Evolutionary conservation across 1,140 invertebrate species (phyloP).

Genomic region (Cyphomyrmex costatus): DNA sequence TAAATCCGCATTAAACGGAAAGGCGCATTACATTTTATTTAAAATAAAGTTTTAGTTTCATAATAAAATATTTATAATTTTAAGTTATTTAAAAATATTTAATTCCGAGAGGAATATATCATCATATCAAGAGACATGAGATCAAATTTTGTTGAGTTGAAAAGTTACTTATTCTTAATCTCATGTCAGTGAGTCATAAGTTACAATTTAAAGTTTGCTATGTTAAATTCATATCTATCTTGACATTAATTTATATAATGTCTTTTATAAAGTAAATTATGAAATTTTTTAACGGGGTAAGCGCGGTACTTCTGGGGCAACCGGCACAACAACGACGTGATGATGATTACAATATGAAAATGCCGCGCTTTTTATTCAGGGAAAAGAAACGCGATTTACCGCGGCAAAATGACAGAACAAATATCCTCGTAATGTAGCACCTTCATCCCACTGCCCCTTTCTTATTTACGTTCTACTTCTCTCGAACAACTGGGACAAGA

Average conservation of each 20-base stretch:
- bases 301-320: background rate
- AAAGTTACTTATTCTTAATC: background rate
- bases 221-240: background rate
- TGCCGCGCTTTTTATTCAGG: background rate
- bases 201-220: background rate
- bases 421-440: conserved; percentile 18
- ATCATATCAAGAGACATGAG: background rate
- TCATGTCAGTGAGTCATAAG: background rate
- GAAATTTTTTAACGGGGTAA: background rate
- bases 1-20: background rate
- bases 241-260: background rate
- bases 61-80: background rate
- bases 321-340: background rate
- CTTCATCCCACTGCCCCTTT: conserved; percentile 37
- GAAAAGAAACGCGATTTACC: background rate
- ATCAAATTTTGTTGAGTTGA: background rate
- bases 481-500: background rate
- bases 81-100: background rate
- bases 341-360: conserved; percentile 10
- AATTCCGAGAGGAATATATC: background rate
- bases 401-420: background rate
- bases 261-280: background rate
- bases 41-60: background rate
- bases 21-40: background rate
- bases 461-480: conserved; percentile 24